A percentile compares a stretch with the other conserved stretches of the same genome.
phyloP scores from a whole-genome alignment of 2,888 invertebrate genomes.

The Lamproptera curius region DNA sequence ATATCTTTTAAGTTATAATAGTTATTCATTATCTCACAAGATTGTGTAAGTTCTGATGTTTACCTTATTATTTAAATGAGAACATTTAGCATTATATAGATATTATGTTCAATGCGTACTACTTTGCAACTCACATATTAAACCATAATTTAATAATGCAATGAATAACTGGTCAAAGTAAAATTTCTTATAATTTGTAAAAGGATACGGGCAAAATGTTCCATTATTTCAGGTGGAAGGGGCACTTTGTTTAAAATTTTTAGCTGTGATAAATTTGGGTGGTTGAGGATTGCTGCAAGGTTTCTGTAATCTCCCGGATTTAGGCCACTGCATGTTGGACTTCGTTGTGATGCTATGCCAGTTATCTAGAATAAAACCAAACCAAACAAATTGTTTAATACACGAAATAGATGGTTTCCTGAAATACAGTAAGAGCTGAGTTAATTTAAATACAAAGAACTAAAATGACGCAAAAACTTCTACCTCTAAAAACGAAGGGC shows the following conservation, averaged over 20 bases:
- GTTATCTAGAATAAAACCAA: slow-evolving; percentile 65
- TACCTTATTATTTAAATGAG: too few relatives aligned
- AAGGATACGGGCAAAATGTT: slow-evolving; percentile 97
- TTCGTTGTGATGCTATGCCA: slow-evolving; percentile 81
- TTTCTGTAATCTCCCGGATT: slow-evolving; percentile 95
- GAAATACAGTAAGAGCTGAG: too few relatives aligned
- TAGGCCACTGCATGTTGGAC: slow-evolving; percentile 92
- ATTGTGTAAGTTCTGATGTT: too few relatives aligned
- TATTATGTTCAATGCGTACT: too few relatives aligned
- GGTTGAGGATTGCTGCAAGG: slow-evolving; percentile 82
- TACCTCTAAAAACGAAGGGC: slow-evolving; percentile 83
- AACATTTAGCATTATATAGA: too few relatives aligned
- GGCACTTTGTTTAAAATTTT: slow-evolving; percentile 90
- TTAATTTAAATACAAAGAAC: too few relatives aligned
- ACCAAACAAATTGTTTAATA: too few relatives aligned
- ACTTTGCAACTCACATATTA: neutral
- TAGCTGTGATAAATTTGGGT: slow-evolving; percentile 86
- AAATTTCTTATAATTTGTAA: slow-evolving; percentile 26
- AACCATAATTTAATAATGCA: neutral
- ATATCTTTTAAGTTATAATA: too few relatives aligned
- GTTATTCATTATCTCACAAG: too few relatives aligned
- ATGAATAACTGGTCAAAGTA: too few relatives aligned
- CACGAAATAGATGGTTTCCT: too few relatives aligned
- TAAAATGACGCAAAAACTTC: too few relatives aligned
- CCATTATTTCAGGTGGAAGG: slow-evolving; percentile 94